phyloP scores from a whole-genome alignment of 2,888 invertebrate genomes.

The Achlya flavicornis region DNA sequence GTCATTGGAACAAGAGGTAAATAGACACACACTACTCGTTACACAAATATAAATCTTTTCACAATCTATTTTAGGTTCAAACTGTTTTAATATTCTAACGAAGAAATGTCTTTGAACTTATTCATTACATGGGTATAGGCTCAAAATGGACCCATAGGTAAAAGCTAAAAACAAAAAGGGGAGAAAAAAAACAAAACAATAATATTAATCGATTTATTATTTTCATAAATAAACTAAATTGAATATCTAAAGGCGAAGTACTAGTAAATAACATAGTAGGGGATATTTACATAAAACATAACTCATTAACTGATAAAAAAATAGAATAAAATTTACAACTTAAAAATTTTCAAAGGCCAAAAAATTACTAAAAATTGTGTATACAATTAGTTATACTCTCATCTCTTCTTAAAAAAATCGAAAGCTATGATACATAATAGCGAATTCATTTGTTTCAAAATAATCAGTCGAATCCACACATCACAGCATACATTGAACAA shows the following conservation, averaged over 20 bases:
- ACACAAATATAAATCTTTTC: slow-evolving; percentile 26
- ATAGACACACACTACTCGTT: slow-evolving; percentile 37
- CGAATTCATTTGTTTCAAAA: slow-evolving; percentile 53
- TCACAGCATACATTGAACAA: slow-evolving; percentile 58
- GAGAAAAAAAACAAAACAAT: slow-evolving; percentile 54
- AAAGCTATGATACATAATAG: slow-evolving; percentile 50
- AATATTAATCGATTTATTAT: slow-evolving; percentile 75
- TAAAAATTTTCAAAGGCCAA: slow-evolving; percentile 59
- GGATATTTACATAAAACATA: slow-evolving; percentile 76
- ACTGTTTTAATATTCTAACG: slow-evolving; percentile 12
- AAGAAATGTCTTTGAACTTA: slow-evolving; percentile 39
- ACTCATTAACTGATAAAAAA: slow-evolving; percentile 60
- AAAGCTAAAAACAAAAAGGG: slow-evolving; percentile 38
- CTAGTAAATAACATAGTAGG: slow-evolving; percentile 72
- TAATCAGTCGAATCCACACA: slow-evolving; percentile 63
- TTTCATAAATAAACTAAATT: slow-evolving; percentile 80
- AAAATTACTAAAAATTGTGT: slow-evolving; percentile 52
- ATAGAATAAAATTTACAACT: slow-evolving; percentile 78
- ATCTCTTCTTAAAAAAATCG: slow-evolving; percentile 39
- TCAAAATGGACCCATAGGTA: slow-evolving; percentile 58
- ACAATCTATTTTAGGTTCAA: slow-evolving; percentile 13
- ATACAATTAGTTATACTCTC: slow-evolving; percentile 42
- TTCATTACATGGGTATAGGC: slow-evolving; percentile 43
- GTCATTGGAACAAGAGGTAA: slow-evolving; percentile 68
- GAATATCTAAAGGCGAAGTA: slow-evolving; percentile 73